These are phyloP conservation scores for Seira sanloemensis DNA, from an alignment of 2,888 invertebrate genomes.

Conservation along the genomic window DNA sequence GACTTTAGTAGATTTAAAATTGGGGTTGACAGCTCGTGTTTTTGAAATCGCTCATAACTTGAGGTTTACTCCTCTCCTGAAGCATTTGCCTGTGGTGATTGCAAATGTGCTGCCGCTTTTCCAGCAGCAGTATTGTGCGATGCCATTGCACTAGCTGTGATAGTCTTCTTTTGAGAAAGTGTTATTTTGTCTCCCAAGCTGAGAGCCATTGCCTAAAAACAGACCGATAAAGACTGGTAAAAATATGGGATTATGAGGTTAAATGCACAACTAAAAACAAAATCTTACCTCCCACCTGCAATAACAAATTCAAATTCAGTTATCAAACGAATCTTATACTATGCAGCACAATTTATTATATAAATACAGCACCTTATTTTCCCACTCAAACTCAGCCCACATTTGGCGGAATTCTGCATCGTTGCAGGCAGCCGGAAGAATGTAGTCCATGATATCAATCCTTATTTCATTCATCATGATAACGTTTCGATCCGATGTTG, in stretches of 20 bases:
- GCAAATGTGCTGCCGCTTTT: constrained; percentile 6
- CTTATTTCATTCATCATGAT: constrained; percentile 99
- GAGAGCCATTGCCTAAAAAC: constrained; percentile 95
- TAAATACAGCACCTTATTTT: constrained; percentile 88
- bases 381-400: constrained; percentile 99
- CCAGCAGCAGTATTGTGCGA: constrained; percentile 18
- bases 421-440: constrained; percentile 94
- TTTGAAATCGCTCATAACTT: too few species aligned
- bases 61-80: constrained; percentile 4
- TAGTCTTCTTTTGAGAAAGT: constrained; percentile 85
- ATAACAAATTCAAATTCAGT: constrained; percentile 7
- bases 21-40: too few species aligned
- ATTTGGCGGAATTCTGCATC: constrained; percentile 98
- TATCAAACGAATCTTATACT: too few species aligned
- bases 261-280: background rate
- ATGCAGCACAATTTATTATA: constrained; percentile 1
- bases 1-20: too few species aligned
- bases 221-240: constrained; percentile 61
- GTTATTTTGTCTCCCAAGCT: constrained; percentile 99
- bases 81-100: background rate
- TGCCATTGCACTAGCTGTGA: constrained; percentile 26
- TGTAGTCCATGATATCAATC: constrained; percentile 99
- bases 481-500: constrained; percentile 94
- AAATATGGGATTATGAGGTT: background rate
- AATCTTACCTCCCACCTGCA: constrained; percentile 78